A percentile compares a stretch with the other conserved stretches of the same genome.
Conservation (phyloP, 1,140 invertebrate species). For the Drosophila chauvacae region DNA sequence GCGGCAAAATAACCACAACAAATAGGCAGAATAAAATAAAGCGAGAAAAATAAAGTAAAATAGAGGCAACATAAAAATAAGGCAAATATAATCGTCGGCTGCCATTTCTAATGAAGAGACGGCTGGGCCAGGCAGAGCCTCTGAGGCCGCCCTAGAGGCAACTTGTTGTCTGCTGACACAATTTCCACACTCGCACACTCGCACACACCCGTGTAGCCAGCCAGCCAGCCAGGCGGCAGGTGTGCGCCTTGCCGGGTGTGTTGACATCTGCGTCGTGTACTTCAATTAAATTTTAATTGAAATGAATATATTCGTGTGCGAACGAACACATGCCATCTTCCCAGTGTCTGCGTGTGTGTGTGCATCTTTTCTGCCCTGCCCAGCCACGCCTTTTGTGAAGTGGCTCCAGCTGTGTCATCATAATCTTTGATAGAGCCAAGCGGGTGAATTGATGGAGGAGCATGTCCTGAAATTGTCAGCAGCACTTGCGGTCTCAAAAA, state of each 20-base stretch:
- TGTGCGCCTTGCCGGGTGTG: constrained; percentile 40
- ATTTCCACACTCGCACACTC: constrained; percentile 50
- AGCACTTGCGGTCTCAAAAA: constrained; percentile 20
- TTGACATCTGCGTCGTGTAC: constrained; percentile 68
- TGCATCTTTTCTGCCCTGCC: constrained; percentile 41
- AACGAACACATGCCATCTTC: constrained; percentile 19
- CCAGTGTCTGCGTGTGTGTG: neutral
- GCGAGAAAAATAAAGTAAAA: constrained; percentile 11
- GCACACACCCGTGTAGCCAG: constrained; percentile 7
- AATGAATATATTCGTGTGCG: constrained; percentile 66
- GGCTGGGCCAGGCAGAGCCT: constrained; percentile 10
- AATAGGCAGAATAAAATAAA: constrained; percentile 44
- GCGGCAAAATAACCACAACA: constrained; percentile 31
- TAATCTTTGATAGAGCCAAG: constrained; percentile 50
- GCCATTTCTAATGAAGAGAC: constrained; percentile 65
- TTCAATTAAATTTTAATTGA: constrained; percentile 83
- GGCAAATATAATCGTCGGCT: constrained; percentile 51
- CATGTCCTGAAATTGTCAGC: constrained; percentile 10
- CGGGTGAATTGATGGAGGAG: neutral
- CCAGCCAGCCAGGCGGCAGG: constrained; percentile 12
- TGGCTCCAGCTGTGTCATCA: constrained; percentile 52
- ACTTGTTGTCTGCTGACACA: constrained; percentile 74
- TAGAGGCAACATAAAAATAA: constrained; percentile 38
- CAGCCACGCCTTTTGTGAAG: constrained; percentile 39
- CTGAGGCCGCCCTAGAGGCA: constrained; percentile 30